Base-by-base conservation (phyloP, 23 tunicate species). In the Halocynthia aurantium region DNA sequence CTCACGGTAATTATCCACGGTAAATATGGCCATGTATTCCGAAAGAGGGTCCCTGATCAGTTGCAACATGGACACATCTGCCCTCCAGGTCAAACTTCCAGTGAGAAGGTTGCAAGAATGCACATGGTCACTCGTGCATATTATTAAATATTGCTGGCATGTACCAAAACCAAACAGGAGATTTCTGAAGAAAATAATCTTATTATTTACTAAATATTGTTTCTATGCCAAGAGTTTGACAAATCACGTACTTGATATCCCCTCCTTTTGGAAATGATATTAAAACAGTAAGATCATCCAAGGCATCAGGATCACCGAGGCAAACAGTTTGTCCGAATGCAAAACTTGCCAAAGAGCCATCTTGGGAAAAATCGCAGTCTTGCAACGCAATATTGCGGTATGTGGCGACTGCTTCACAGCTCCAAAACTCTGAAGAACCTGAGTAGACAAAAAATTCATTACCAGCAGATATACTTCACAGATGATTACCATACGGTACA, bases 311-410 rank as follows among this genome's bases (percentile, higher is more conserved):
- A 22, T 85, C 88, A 61, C 81, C 51, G 63, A 90, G 70, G 2
- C 67, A 51, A 20, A 90, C 87, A 13, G 80, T 52, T 12, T 57
- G 69, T 6, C 81, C 81, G 65, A 90, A 85, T 7, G 82, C 90
- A 7, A 85, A 21, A 10, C 84, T 90, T 20, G 77, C 57, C 17
- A 90, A 52, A 12, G 97, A 85, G 17, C 97, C 97, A 60, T 90
- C 97, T 81, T 90, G 80, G 6, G 97, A 90, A 70, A 90, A 90
- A 52, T 80, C 76, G 49, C 77, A 65, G 52, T 81, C 78, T 10
- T 7, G 10, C 22, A 61, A 58, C 44, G 84, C 77, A 8, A 50
- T 22, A 53, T 72, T 61, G 6, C 84, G 69, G 70, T 85, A 77
- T 5, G 97, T 63, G 9, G 65, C 54, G 62, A 70, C 60, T 8